Evolutionary conservation across 2,113 vertebrate genomes (phyloP).

Genomic region (Eonycteris spelaea): DNA sequence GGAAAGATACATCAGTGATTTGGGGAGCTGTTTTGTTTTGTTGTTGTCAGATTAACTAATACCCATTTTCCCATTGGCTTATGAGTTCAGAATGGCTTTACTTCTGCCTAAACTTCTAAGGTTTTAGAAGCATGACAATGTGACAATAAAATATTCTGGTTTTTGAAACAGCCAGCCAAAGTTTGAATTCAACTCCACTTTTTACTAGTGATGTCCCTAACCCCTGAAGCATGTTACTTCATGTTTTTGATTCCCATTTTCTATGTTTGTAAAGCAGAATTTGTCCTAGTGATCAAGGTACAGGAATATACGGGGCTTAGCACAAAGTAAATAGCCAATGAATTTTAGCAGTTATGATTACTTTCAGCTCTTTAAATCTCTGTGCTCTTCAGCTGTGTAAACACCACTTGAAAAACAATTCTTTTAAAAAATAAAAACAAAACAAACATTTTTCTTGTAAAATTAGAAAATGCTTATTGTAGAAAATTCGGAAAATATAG

Average conservation of each 20-base stretch:
- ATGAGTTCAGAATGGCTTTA: neutral
- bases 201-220: neutral
- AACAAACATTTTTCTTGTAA: neutral
- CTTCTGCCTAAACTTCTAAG: neutral
- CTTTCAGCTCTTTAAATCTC: neutral
- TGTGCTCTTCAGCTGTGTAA: neutral
- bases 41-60: neutral
- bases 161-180: neutral
- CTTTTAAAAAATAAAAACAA: neutral
- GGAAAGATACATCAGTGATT: neutral
- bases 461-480: neutral
- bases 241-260: neutral
- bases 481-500: neutral
- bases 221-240: neutral
- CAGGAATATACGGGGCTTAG: neutral
- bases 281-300: neutral
- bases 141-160: neutral
- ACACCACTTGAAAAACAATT: constrained; percentile 30
- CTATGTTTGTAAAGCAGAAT: neutral
- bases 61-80: neutral
- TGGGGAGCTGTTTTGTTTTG: neutral
- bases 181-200: neutral
- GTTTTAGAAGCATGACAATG: neutral
- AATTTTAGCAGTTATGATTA: neutral
- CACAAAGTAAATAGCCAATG: neutral